These are phyloP conservation scores for Drosophila bifasciata DNA, from an alignment of 1,140 invertebrate species.

Conservation along the genomic window DNA sequence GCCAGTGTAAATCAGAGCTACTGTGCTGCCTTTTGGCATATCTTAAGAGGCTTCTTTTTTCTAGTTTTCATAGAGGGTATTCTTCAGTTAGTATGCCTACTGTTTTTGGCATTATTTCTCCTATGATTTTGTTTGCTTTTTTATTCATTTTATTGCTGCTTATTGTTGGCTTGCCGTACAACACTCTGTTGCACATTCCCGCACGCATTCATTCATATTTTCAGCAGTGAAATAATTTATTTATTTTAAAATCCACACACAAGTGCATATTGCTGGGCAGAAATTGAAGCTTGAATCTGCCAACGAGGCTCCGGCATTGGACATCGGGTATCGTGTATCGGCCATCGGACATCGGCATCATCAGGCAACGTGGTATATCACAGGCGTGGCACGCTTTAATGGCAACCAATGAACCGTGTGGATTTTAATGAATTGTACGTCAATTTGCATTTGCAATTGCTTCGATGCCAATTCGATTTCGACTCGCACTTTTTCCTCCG, in stretches of 20 bases:
- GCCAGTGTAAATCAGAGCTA: too few species aligned
- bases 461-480: slow-evolving; percentile 61
- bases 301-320: slow-evolving; percentile 14
- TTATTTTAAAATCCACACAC: slow-evolving; percentile 37
- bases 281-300: slow-evolving; percentile 38
- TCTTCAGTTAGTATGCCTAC: too few species aligned
- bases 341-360: too few species aligned
- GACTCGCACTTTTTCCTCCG: slow-evolving; percentile 30
- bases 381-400: slow-evolving; percentile 50
- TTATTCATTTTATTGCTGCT: slow-evolving; percentile 12
- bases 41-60: too few species aligned
- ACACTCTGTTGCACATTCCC: slow-evolving; percentile 15
- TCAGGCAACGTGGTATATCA: too few species aligned
- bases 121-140: slow-evolving; percentile 8
- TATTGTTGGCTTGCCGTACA: slow-evolving; percentile 4
- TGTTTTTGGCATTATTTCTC: slow-evolving; percentile 11
- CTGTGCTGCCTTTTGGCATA: too few species aligned
- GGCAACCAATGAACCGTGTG: slow-evolving; percentile 58
- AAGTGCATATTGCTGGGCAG: slow-evolving; percentile 13
- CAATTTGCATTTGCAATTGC: slow-evolving; percentile 66
- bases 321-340: too few species aligned
- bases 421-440: slow-evolving; percentile 77
- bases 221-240: slow-evolving; percentile 32
- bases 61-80: too few species aligned
- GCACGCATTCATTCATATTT: slow-evolving; percentile 27